Evolutionary conservation across 1,140 invertebrate genomes (phyloP), one percentile per base, ranked within the genome.

Genomic region (Solenopsis fugax): DNA sequence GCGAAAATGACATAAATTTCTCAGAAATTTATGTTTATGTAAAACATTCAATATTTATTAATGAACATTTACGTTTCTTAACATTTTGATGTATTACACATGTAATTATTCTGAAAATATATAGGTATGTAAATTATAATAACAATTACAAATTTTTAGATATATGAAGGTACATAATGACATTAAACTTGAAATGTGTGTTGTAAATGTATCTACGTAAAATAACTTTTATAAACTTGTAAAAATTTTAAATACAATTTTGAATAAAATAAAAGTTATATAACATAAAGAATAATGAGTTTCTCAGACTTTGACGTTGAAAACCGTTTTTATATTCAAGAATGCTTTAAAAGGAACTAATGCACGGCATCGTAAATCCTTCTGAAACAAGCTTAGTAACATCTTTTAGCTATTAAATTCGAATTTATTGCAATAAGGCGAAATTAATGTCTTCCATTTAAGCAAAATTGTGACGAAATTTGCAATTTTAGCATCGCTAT

Each of bases 371-470:
- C 41, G 16, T 45, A 76, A 76, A 76, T 37, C 0, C 1, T n/a
- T 78, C 3, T 16, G 10, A 18, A 24, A 29, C 21, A 41, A 50
- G 4, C 6, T 24, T 10, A 21, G 13, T 37, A 16, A 12, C 12
- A 18, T 76, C 37, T 76, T 62, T 71, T 54, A 54, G 2, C n/a
- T 58, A 45, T 72, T 56, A 72, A 13, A 54, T 41, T 71, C 5
- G 18, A 81, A 81, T 71, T 81, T 34, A 71, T n/a, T 24, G 21
- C 37, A 58, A 58, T 71, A 6, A 6, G 41, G 7, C 41, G 4
- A 41, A 41, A 41, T 41, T 41, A 41, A 41, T 41, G 41, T 41
- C 12, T 54, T 4, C 0, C 13, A 56, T 81, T 81, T 60, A 21
- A 24, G 6, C 10, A 29, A 58, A 21, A 71, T 13, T 9, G 12